Percentiles rank a stretch among this genome's conserved stretches.
These are phyloP conservation scores for Rhinichthys osculus DNA, from an alignment of 2,797 vertebrate genomes.

Conservation along the genomic window DNA sequence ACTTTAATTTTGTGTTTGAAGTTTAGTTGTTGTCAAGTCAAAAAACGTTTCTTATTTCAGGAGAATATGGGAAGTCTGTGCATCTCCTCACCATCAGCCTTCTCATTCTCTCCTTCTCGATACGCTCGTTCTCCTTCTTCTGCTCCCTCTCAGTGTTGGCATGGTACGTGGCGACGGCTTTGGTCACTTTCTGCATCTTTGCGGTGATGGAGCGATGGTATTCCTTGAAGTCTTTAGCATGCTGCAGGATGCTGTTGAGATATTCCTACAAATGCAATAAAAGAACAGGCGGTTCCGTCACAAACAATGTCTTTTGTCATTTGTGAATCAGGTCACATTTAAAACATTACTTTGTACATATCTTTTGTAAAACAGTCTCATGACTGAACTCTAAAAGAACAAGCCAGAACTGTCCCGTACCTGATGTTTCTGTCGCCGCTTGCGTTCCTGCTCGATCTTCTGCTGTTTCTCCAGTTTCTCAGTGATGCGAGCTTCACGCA, in stretches of 20 bases:
- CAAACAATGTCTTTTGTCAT: not conserved
- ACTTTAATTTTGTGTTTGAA: not conserved
- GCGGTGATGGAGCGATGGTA: conserved; percentile 94
- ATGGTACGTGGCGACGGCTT: conserved; percentile 94
- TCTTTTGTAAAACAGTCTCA: not conserved
- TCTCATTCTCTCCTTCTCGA: conserved; percentile 96
- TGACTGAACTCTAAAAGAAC: not conserved
- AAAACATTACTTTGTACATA: not conserved
- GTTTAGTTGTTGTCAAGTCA: not conserved
- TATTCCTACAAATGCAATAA: conserved; percentile 84
- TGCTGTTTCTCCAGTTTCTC: conserved; percentile 99
- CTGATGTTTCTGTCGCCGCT: conserved; percentile 97
- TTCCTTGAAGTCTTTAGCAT: conserved; percentile 98
- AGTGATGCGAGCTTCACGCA: conserved; percentile 94
- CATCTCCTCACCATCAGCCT: conserved; percentile 87
- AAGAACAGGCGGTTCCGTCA: not conserved
- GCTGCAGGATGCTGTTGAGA: conserved; percentile 98
- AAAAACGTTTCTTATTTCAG: not conserved
- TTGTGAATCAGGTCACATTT: not conserved
- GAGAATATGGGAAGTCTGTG: not conserved
- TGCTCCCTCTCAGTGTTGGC: conserved; percentile 97
- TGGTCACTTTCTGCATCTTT: conserved; percentile 95
- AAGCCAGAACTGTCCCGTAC: conserved; percentile 62
- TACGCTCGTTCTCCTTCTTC: conserved; percentile 97
- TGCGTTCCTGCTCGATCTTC: conserved; percentile 97